Base-by-base conservation (phyloP, 1,140 invertebrate genomes). In the Neodiprion virginianus region DNA sequence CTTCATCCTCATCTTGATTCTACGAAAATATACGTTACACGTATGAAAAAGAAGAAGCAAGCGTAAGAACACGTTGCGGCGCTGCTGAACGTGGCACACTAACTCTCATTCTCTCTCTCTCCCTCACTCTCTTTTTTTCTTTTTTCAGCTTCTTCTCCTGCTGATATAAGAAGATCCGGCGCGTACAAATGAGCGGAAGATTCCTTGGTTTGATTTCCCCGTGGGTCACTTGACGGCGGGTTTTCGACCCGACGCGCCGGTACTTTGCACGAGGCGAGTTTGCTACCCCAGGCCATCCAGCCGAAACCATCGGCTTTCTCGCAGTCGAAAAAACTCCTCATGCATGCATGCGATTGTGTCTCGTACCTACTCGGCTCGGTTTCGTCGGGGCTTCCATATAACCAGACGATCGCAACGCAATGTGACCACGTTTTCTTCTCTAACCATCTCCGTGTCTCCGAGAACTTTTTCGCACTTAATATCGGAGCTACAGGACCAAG, bases 91-190 rank as follows among this genome's bases (percentile, higher is more conserved):
- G 28, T 40, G 1, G 28, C 53, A 61, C n/a, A 12, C 28, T 40
- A 3, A 40, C 28, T 5, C 28, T 5, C 28, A 5, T 5, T 40
- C 53, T n/a, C 53, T 14, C 8, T 14, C 8, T 5, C 53, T 61
- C 53, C 0, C 53, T 12, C 8, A 8, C 4, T 61, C 53, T 14
- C 4, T 8, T 17, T 61, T 9, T 61, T 61, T 11, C 53, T 5
- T 61, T 17, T 61, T 17, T 8, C 53, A 61, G 53, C 8, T 61
- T 61, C 53, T 61, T 17, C 53, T 61, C 53, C 53, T 8, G 53
- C 53, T 61, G 53, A 61, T 61, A 61, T 61, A 61, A 61, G 53
- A 61, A 61, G 53, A 61, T 61, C 53, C 53, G 53, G 53, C 53
- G 53, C 53, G 53, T 61, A 61, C 53, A 61, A 61, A 61, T 61